These are phyloP conservation scores for Ictidomys tridecemlineatus DNA, from an alignment of 2,113 vertebrate genomes.

Conservation along the genomic window DNA sequence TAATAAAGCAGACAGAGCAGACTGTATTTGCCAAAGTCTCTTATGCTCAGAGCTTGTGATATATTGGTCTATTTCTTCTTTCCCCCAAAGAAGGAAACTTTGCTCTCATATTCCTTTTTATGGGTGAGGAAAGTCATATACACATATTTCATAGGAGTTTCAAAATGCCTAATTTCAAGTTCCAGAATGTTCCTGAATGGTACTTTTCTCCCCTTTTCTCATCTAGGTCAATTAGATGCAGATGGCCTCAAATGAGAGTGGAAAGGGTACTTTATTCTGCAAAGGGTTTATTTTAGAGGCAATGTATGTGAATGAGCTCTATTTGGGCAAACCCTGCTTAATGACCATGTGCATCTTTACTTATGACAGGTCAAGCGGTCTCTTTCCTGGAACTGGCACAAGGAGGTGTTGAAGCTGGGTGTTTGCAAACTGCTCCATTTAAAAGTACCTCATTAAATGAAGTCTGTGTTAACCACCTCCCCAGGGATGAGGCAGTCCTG, in stretches of 20 bases:
- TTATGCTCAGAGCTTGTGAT: conserved; percentile 73
- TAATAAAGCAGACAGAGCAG: conserved; percentile 74
- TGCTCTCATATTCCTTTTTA: conserved; percentile 66
- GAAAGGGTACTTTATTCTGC: background rate
- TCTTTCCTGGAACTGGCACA: background rate
- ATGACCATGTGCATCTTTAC: background rate
- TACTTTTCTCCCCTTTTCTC: background rate
- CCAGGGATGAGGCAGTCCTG: background rate
- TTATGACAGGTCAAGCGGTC: background rate
- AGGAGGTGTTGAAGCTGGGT: background rate
- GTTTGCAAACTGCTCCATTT: background rate
- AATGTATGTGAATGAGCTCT: background rate
- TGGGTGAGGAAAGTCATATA: background rate
- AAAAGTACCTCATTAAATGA: background rate
- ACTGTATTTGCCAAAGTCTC: conserved; percentile 75
- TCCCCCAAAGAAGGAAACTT: conserved; percentile 58
- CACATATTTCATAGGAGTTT: conserved; percentile 48
- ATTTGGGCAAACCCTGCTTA: background rate
- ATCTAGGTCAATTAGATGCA: background rate
- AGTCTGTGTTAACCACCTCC: background rate
- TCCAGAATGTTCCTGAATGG: background rate
- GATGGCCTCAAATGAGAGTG: background rate
- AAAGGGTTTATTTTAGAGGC: background rate
- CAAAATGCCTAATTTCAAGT: conserved; percentile 37
- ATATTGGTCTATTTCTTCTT: conserved; percentile 58